Conservation (phyloP, 1,140 invertebrate genomes). For the Pogonomyrmex barbatus region DNA sequence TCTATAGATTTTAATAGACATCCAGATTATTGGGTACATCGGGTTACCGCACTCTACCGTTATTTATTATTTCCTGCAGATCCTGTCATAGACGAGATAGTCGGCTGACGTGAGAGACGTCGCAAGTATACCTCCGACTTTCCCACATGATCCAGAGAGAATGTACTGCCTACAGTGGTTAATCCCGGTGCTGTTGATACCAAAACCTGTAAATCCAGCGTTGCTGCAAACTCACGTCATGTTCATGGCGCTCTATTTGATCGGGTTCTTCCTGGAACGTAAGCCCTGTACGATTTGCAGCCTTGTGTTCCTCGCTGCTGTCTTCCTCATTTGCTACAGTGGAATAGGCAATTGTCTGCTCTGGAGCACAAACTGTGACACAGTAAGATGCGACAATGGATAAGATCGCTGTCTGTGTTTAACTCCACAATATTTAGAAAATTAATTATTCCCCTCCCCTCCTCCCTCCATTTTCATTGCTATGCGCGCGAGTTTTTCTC, state of each 20-base stretch:
- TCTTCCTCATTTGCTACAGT: conserved; percentile 98
- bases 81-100: conserved; percentile 58
- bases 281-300: conserved; percentile 99
- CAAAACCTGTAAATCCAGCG: conserved; percentile 98
- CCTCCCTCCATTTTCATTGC: background rate
- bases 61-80: conserved; percentile 25
- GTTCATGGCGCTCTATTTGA: conserved; percentile 97
- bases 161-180: conserved; percentile 99
- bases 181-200: conserved; percentile 98
- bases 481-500: background rate
- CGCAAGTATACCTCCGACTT: conserved; percentile 22
- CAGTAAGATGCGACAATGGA: conserved; percentile 90
- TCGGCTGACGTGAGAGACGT: conserved; percentile 26
- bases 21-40: background rate
- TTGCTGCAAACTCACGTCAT: conserved; percentile 98
- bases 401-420: conserved; percentile 65
- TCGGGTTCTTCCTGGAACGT: conserved; percentile 97
- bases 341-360: conserved; percentile 97
- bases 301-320: conserved; percentile 95
- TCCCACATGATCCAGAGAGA: conserved; percentile 57
- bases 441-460: conserved; percentile 51
- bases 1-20: background rate
- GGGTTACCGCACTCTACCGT: background rate
- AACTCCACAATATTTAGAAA: conserved; percentile 19
- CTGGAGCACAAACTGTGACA: conserved; percentile 93